A percentile compares a stretch with the other conserved stretches of the same genome.
These are phyloP conservation scores for Cuculus canorus DNA, from an alignment of 2,797 vertebrate species.

Conservation along the genomic window DNA sequence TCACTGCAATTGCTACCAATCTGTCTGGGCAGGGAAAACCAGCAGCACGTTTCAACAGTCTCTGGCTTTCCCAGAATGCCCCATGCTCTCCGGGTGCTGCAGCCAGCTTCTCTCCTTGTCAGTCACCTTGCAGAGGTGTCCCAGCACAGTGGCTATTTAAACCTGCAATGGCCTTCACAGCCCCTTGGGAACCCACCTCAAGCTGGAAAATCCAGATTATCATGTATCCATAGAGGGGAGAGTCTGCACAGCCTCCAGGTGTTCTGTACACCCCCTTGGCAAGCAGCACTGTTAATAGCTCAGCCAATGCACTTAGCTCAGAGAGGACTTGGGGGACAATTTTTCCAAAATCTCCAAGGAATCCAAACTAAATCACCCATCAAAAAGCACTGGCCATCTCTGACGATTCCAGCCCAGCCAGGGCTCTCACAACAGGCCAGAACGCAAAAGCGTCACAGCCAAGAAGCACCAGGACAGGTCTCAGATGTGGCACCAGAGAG, in stretches of 20 bases:
- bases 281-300: background rate
- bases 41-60: background rate
- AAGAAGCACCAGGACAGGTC: background rate
- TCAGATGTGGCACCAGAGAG: background rate
- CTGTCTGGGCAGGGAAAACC: conserved; percentile 1
- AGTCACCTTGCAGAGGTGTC: background rate
- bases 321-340: background rate
- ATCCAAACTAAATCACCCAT: background rate
- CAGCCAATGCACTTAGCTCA: background rate
- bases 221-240: background rate
- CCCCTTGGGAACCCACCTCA: background rate
- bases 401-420: background rate
- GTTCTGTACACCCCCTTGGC: background rate
- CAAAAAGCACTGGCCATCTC: background rate
- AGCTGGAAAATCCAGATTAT: conserved; percentile 55
- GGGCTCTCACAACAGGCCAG: background rate
- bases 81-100: background rate
- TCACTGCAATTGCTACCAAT: background rate
- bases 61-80: background rate
- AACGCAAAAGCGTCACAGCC: rapidly evolving
- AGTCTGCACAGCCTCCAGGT: background rate
- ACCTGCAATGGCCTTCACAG: background rate
- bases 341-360: background rate
- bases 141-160: background rate
- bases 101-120: background rate